Conservation (phyloP, 37 sponge, comb jelly and placozoan species). For the Halichondria panicea region DNA sequence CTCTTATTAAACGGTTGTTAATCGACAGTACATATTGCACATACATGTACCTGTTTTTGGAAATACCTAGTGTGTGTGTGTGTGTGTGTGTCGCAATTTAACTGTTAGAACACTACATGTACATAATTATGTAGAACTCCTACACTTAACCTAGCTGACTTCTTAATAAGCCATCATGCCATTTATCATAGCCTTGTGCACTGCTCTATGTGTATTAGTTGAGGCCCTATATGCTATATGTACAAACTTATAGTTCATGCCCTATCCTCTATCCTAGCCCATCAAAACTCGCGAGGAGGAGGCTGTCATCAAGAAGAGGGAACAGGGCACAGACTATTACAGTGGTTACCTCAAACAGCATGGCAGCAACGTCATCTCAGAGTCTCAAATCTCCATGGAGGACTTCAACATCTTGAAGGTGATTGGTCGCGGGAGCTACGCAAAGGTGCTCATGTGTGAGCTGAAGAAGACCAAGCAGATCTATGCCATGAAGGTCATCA, state of each 20-base stretch:
- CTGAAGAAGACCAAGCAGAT: constrained; percentile 78
- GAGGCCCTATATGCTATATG: no score
- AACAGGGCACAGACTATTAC: constrained; percentile 38
- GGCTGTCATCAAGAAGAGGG: background rate
- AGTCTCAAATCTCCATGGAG: constrained; percentile 82
- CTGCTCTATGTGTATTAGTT: no score
- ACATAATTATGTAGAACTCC: no score
- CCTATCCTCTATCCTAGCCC: background rate
- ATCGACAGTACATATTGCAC: background rate
- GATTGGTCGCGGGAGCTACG: constrained; percentile 97
- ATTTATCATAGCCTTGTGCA: no score
- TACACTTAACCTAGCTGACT: no score
- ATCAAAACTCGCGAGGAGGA: background rate
- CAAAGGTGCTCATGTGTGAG: constrained; percentile 94
- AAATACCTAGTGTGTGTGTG: no score
- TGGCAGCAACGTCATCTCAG: constrained; percentile 49
- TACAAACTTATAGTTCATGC: no score
- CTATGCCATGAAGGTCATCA: constrained; percentile 98
- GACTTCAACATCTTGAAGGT: constrained; percentile 93
- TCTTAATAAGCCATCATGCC: no score
- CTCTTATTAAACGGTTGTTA: background rate
- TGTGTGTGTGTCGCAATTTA: no score
- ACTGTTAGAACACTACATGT: no score
- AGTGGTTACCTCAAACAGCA: constrained; percentile 37
- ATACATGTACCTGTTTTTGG: background rate